Evolutionary conservation across 2,797 vertebrate genomes (phyloP).

Genomic region (Gorsachius magnificus): DNA sequence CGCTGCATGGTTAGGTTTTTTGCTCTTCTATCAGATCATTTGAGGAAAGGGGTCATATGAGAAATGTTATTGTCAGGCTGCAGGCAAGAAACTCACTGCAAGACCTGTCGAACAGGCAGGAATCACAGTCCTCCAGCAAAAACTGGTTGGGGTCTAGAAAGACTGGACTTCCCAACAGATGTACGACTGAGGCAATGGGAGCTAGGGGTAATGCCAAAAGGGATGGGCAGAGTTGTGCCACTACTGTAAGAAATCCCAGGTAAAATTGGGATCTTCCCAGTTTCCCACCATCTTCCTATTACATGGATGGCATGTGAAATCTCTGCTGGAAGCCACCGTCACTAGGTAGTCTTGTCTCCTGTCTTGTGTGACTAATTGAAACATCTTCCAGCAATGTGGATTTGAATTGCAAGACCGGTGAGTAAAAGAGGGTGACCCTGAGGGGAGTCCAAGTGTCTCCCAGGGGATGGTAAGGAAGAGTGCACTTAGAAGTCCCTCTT

Average conservation of each 20-base stretch:
- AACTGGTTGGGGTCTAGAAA: neutral
- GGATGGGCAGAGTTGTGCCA: neutral
- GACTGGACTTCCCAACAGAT: neutral
- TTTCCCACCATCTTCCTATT: neutral
- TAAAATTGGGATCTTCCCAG: no score
- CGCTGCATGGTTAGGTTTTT: constrained; percentile 31
- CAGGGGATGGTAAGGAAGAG: neutral
- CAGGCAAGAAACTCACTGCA: neutral
- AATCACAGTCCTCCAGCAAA: neutral
- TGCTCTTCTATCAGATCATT: constrained; percentile 9
- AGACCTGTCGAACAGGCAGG: neutral
- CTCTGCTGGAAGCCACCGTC: neutral
- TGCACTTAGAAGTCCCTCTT: neutral
- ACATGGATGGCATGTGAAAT: neutral
- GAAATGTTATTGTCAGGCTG: neutral
- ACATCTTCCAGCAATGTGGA: neutral
- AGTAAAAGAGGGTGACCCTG: neutral
- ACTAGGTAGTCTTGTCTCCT: neutral
- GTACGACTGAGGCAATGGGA: neutral
- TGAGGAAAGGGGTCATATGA: neutral
- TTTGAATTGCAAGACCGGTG: neutral
- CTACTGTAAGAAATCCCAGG: neutral
- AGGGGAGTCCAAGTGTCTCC: neutral
- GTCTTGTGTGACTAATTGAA: neutral
- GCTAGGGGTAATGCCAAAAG: neutral